phyloP scores from a whole-genome alignment of 2,888 invertebrate genomes.

The Epirrhoe tristata region DNA sequence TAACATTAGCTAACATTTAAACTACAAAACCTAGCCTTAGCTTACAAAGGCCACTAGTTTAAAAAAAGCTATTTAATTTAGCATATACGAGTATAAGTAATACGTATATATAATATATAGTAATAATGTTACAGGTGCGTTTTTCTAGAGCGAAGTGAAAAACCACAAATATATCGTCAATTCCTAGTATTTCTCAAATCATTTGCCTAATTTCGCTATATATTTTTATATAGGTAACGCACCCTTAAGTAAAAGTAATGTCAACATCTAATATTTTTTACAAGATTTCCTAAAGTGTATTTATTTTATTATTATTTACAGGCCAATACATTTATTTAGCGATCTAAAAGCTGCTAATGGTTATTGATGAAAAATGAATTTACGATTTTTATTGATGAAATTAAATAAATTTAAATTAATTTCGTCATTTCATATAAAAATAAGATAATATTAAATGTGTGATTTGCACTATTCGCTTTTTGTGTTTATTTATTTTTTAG shows the following conservation, averaged over 20 bases:
- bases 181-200: no score
- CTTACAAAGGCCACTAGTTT: not conserved
- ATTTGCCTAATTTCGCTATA: no score
- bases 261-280: not conserved
- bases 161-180: no score
- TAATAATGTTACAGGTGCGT: not conserved
- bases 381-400: no score
- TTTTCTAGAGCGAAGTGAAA: no score
- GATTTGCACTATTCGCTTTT: not conserved
- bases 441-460: no score
- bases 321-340: not conserved
- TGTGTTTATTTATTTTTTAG: not conserved
- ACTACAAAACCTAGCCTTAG: not conserved
- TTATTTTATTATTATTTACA: not conserved
- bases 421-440: no score
- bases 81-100: not conserved
- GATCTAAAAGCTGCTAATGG: not conserved
- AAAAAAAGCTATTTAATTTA: not conserved
- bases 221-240: no score
- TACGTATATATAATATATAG: not conserved
- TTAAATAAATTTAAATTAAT: no score
- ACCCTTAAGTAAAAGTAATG: not conserved
- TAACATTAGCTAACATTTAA: not conserved
- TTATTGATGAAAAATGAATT: no score
- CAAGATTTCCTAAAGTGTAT: no score